These are phyloP conservation scores for Forpus xanthops DNA, from an alignment of 2,797 vertebrate genomes.

Conservation along the genomic window DNA sequence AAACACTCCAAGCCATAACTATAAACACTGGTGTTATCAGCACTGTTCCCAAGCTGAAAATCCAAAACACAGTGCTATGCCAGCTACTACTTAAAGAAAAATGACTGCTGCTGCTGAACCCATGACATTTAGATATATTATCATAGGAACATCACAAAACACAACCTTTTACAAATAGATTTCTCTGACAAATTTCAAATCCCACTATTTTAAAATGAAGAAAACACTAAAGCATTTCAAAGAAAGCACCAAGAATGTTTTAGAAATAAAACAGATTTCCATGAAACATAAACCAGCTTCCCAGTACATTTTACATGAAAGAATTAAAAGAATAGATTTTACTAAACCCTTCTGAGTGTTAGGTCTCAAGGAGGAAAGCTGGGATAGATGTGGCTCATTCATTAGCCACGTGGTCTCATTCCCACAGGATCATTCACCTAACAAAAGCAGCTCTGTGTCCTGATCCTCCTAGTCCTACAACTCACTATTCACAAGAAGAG, in stretches of 20 bases:
- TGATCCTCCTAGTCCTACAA: neutral
- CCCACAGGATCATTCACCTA: neutral
- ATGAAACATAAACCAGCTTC: neutral
- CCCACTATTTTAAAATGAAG: neutral
- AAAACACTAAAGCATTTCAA: neutral
- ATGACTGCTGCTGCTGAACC: too few species aligned
- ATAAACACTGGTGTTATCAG: too few species aligned
- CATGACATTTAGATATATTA: neutral
- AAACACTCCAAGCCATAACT: too few species aligned
- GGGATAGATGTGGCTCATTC: neutral
- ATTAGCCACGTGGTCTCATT: neutral
- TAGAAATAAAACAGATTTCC: neutral
- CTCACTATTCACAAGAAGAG: neutral
- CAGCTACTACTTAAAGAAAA: too few species aligned
- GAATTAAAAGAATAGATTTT: neutral
- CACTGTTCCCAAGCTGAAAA: too few species aligned
- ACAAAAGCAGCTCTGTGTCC: neutral
- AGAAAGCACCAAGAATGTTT: neutral
- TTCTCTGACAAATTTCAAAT: neutral
- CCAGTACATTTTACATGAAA: neutral
- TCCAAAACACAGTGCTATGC: too few species aligned
- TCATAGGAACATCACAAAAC: neutral
- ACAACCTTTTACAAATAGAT: neutral
- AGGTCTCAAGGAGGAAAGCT: neutral
- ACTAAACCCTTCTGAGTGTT: neutral